A percentile compares a stretch with the other conserved stretches of the same genome.
phyloP scores from a whole-genome alignment of 1,140 invertebrate species.

The Heliothis subflexa region DNA sequence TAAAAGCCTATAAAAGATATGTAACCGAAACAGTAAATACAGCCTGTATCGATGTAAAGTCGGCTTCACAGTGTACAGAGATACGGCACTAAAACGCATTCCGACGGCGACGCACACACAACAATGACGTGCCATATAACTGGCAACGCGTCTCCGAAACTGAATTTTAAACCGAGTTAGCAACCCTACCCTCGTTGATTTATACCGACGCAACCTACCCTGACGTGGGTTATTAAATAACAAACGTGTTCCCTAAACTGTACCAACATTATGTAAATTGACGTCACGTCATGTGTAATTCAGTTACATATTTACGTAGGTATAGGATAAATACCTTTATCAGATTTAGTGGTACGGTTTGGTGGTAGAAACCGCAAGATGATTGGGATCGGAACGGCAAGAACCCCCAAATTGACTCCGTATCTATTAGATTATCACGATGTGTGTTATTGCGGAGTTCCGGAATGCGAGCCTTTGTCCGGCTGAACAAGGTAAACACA shows the following conservation, averaged over 20 bases:
- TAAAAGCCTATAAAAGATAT: too few relatives aligned
- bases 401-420: background rate
- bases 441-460: background rate
- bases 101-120: background rate
- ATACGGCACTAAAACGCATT: too few relatives aligned
- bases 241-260: constrained; percentile 44
- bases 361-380: constrained; percentile 11
- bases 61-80: too few relatives aligned
- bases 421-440: constrained; percentile 16
- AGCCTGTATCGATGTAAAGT: too few relatives aligned
- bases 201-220: constrained; percentile 31
- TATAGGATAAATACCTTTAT: constrained; percentile 28
- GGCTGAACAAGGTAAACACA: background rate
- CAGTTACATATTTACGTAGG: constrained; percentile 50
- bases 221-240: constrained; percentile 63
- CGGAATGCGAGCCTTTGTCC: background rate
- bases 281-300: constrained; percentile 57
- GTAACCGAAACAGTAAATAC: too few relatives aligned
- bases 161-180: constrained; percentile 57
- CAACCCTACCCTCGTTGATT: constrained; percentile 53
- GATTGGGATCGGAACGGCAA: background rate
- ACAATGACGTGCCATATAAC: constrained; percentile 18
- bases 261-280: constrained; percentile 59
- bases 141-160: constrained; percentile 16
- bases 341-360: background rate